Base-by-base conservation (phyloP, 2,113 vertebrate genomes). In the Aphyosemion australe region DNA sequence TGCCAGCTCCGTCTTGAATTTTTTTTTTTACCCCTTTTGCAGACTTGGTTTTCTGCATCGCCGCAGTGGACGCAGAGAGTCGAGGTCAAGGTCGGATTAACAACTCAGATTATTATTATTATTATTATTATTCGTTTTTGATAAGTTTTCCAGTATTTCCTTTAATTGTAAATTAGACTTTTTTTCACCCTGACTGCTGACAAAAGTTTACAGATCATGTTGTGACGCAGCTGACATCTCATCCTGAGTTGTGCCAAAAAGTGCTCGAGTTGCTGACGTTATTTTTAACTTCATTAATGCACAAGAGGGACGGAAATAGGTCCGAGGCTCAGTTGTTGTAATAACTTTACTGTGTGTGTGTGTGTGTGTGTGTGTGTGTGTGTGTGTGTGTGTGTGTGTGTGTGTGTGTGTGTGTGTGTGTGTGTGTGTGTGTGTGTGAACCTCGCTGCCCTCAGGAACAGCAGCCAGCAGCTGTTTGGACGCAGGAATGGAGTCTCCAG, bases 21-120 rank as follows among this genome's bases (percentile, higher is more conserved):
- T 18, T 51, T 51, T 48, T 10, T 49, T 93, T 93, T 39, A 92
- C 91, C 94, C 91, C 94, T 95, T 94, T 94, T 94, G 94, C 93
- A 92, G 91, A 86, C 84, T 85, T 70, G 81, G 78, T 88, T 91
- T 90, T 76, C 81, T 74, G 66, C 84, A 75, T 71, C 82, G 47
- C 87, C 80, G 79, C 84, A 84, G 78, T 62, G 93, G 92, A 93
- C 89, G 72, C 78, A 85, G 84, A 80, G 81, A 87, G 82, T 85
- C 16, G 58, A 90, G 91, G 91, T 85, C 91, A 90, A 91, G 91
- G 90, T 93, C 83, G 78, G 84, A 83, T 88, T 15, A 31, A 63
- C 49, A 59, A 42, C 12, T 42, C 41, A 42, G 37, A 43, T 70
- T 15, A 41, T n/a, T 39, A 48, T 14, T 16, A 48, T 45, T 19